Evolutionary conservation across 1,140 invertebrate species (phyloP).

Genomic region (Adoxophyes honmai): DNA sequence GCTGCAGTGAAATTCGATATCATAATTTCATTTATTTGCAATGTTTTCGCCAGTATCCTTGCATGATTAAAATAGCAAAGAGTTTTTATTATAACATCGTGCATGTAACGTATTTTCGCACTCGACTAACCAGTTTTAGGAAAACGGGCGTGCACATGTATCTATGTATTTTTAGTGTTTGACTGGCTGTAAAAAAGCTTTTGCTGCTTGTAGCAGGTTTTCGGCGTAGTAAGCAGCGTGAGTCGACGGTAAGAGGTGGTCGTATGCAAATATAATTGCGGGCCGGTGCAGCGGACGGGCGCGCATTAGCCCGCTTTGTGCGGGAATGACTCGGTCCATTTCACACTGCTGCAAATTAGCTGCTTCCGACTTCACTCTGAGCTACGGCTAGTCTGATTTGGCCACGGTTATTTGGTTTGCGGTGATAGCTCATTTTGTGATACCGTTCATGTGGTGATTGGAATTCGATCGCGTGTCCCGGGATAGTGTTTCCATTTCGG

Average conservation of each 20-base stretch:
- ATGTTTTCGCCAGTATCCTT: too few relatives aligned
- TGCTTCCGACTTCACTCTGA: conserved; percentile 30
- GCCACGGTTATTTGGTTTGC: conserved; percentile 16
- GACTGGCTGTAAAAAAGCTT: background rate
- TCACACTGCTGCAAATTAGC: conserved; percentile 51
- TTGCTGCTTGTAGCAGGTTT: conserved; percentile 9
- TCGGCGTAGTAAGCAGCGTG: conserved; percentile 24
- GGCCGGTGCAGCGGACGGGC: conserved; percentile 39
- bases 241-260: conserved; percentile 31
- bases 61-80: too few relatives aligned
- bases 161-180: too few relatives aligned
- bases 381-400: conserved; percentile 22
- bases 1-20: too few relatives aligned
- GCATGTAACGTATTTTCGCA: too few relatives aligned
- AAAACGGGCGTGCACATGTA: too few relatives aligned
- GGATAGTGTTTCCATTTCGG: too few relatives aligned
- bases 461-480: background rate
- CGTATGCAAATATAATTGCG: conserved; percentile 52
- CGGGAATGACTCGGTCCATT: conserved; percentile 56
- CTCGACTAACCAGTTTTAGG: too few relatives aligned
- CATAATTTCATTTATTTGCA: too few relatives aligned
- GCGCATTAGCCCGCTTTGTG: conserved; percentile 57
- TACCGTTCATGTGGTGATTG: conserved; percentile 1
- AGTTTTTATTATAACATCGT: too few relatives aligned
- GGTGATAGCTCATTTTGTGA: conserved; percentile 6